These are phyloP conservation scores for Drosophila parvula DNA, from an alignment of 1,140 invertebrate genomes.

Conservation along the genomic window DNA sequence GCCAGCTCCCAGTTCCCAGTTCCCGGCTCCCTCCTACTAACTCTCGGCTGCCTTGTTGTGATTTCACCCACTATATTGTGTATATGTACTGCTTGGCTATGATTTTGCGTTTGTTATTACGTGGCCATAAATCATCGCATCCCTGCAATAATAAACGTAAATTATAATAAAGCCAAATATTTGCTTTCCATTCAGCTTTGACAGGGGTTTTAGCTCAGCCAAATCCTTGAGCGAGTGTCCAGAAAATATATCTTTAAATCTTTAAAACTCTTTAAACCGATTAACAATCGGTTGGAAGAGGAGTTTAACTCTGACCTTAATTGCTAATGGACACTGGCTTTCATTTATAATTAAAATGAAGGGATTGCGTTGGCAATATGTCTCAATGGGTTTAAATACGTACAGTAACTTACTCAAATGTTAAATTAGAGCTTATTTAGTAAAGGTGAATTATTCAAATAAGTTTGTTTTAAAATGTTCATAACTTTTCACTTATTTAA, in stretches of 20 bases:
- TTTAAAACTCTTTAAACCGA: slow-evolving; percentile 22
- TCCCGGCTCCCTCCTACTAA: neutral
- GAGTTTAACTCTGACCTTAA: neutral
- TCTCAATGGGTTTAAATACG: neutral
- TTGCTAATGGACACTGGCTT: slow-evolving; percentile 22
- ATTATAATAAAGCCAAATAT: slow-evolving; percentile 65
- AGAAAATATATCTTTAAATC: neutral
- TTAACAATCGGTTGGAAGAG: neutral
- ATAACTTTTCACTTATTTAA: neutral
- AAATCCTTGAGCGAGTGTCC: slow-evolving; percentile 9
- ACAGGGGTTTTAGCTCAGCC: slow-evolving; percentile 18
- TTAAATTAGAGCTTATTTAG: neutral
- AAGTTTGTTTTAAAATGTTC: neutral
- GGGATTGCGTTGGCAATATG: neutral
- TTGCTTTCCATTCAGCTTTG: slow-evolving; percentile 47
- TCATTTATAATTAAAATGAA: slow-evolving; percentile 26
- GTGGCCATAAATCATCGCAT: slow-evolving; percentile 67
- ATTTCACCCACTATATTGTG: slow-evolving; percentile 48
- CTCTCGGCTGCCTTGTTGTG: slow-evolving; percentile 31
- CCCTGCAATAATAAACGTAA: slow-evolving; percentile 57
- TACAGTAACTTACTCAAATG: neutral
- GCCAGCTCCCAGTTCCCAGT: neutral
- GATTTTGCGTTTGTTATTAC: slow-evolving; percentile 68
- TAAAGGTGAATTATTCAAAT: neutral
- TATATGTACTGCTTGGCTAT: slow-evolving; percentile 45